Evolutionary conservation across 2,113 vertebrate species (phyloP).

Genomic region (Nothobranchius kuhntae): DNA sequence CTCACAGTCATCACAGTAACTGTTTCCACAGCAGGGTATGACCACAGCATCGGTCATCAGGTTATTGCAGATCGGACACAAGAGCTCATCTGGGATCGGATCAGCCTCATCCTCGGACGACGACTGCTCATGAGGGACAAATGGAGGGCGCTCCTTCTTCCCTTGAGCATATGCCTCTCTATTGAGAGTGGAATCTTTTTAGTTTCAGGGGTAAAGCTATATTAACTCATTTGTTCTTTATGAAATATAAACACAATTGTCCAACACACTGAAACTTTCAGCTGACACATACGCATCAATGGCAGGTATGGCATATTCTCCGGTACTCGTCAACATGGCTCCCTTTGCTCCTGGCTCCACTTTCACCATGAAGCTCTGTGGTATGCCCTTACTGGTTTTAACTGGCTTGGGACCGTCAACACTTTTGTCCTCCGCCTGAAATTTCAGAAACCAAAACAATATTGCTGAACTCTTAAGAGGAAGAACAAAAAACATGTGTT

Average conservation of each 20-base stretch:
- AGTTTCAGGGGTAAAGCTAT: background rate
- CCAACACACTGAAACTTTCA: background rate
- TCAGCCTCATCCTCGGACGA: conserved; percentile 94
- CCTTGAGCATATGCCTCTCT: conserved; percentile 97
- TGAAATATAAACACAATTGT: background rate
- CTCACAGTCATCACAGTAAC: conserved; percentile 99
- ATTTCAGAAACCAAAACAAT: background rate
- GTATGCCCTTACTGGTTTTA: conserved; percentile 97
- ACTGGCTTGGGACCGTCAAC: conserved; percentile 92
- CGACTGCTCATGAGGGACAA: conserved; percentile 90
- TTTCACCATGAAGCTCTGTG: conserved; percentile 98
- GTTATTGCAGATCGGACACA: conserved; percentile 97
- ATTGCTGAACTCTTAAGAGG: no score
- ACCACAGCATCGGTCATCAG: conserved; percentile 97
- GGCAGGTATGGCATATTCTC: conserved; percentile 96
- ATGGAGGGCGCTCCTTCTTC: conserved; percentile 98
- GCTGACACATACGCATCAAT: conserved; percentile 89
- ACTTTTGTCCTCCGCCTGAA: conserved; percentile 87
- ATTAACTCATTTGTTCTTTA: background rate
- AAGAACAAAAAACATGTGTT: background rate
- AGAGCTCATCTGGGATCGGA: conserved; percentile 93
- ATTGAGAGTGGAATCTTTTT: background rate
- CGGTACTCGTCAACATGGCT: conserved; percentile 98
- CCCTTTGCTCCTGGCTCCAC: conserved; percentile 97
- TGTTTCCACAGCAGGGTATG: conserved; percentile 99